Conservation (phyloP, 2,888 invertebrate species). For the Diaprepes abbreviatus region DNA sequence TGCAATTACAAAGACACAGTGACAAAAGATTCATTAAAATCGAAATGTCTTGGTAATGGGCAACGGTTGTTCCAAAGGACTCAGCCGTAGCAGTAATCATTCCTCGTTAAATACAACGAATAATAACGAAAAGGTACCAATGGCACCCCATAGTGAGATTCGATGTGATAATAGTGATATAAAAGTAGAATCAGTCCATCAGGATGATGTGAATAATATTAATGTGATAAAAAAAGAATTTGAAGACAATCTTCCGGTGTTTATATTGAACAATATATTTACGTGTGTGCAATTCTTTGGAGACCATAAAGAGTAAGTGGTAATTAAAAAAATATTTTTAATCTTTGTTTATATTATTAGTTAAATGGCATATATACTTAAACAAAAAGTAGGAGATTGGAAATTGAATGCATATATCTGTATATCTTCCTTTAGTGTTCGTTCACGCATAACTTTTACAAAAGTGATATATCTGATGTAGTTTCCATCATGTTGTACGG, state of each 20-base stretch:
- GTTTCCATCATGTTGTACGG: no score
- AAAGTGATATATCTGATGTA: no score
- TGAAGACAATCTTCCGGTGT: conserved; percentile 75
- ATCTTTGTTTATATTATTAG: no score
- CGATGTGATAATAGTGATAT: conserved; percentile 34
- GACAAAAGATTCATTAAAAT: background rate
- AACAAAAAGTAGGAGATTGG: no score
- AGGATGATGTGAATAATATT: conserved; percentile 72
- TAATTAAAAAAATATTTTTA: no score
- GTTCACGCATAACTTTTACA: no score
- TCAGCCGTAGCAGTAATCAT: background rate
- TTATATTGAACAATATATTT: conserved; percentile 82
- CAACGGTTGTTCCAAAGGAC: conserved; percentile 16
- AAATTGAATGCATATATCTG: no score
- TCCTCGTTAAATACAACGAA: background rate
- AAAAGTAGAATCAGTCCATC: conserved; percentile 50
- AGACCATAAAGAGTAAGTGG: conserved; percentile 54
- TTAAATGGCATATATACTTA: no score
- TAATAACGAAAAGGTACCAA: conserved; percentile 2
- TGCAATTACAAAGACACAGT: background rate
- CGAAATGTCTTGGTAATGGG: conserved; percentile 27
- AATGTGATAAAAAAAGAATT: conserved; percentile 73
- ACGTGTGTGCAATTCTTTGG: conserved; percentile 82
- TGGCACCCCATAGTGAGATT: conserved; percentile 1
- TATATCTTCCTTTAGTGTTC: no score